A percentile compares a stretch with the other conserved stretches of the same genome.
These are phyloP conservation scores for Parazoanthus darwini DNA, from an alignment of 92 coral and sea anemone genomes.

Conservation along the genomic window DNA sequence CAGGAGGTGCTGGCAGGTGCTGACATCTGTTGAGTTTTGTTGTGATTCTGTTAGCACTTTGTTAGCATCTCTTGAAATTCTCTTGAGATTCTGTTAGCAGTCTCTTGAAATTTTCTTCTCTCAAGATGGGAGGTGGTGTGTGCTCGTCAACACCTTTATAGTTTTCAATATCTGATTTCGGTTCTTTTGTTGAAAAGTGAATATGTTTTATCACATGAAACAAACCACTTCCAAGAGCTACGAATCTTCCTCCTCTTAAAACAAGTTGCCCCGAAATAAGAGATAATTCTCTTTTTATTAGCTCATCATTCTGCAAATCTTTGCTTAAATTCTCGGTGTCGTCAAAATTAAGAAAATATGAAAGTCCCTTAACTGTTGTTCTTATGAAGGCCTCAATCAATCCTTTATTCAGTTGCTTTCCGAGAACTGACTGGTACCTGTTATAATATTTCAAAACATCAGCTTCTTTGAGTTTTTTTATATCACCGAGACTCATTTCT, in stretches of 20 bases:
- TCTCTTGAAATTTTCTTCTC: background rate
- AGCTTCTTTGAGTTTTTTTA: conserved; percentile 12
- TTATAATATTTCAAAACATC: conserved; percentile 29
- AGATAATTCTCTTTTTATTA: background rate
- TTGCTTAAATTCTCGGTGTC: background rate
- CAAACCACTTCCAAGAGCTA: conserved; percentile 20
- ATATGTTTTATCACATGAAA: background rate
- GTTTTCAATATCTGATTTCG: background rate
- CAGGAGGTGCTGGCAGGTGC: no score
- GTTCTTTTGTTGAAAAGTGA: background rate
- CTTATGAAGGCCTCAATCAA: background rate
- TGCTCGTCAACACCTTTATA: background rate
- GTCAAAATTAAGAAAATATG: conserved; percentile 30
- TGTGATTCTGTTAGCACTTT: background rate
- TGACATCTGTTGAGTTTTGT: no score
- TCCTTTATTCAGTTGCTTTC: conserved; percentile 9
- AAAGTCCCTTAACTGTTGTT: conserved; percentile 8
- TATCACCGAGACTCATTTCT: conserved; percentile 22
- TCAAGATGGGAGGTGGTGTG: conserved; percentile 3
- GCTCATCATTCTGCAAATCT: background rate
- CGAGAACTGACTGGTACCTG: conserved; percentile 16
- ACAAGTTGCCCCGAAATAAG: conserved; percentile 7
- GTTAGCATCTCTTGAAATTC: background rate
- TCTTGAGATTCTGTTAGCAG: no score
- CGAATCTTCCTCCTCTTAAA: conserved; percentile 18